Evolutionary conservation across 2,113 vertebrate species (phyloP).

Genomic region (Corythaixoides concolor): DNA sequence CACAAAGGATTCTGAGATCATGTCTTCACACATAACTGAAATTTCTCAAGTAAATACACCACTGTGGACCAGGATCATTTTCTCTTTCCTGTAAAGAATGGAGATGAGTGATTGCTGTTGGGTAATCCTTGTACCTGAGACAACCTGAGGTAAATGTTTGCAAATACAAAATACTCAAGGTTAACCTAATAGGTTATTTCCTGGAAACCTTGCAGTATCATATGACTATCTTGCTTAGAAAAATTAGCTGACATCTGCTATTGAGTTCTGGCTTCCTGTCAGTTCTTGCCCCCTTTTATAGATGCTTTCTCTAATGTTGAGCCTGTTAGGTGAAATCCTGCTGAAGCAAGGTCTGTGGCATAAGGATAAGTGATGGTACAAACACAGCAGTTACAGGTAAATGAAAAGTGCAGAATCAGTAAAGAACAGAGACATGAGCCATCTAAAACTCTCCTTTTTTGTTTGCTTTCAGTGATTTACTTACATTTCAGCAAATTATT

Average conservation of each 20-base stretch:
- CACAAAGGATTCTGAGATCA: rapidly evolving
- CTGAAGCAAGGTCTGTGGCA: background rate
- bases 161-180: background rate
- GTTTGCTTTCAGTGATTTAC: background rate
- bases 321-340: background rate
- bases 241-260: background rate
- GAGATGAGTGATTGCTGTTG: background rate
- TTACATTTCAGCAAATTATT: background rate
- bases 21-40: background rate
- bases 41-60: background rate
- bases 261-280: background rate
- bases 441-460: background rate
- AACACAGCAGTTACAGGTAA: background rate
- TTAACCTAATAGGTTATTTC: background rate
- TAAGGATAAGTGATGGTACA: background rate
- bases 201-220: background rate
- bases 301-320: background rate
- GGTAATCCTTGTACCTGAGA: background rate
- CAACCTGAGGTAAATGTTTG: background rate
- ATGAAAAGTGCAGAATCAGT: background rate
- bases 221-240: background rate
- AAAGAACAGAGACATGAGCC: background rate
- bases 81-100: background rate
- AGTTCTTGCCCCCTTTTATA: background rate
- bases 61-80: background rate